A percentile compares a stretch with the other conserved stretches of the same genome.
Evolutionary conservation across 2,797 vertebrate species (phyloP).

Genomic region (Enteromius mattozi): DNA sequence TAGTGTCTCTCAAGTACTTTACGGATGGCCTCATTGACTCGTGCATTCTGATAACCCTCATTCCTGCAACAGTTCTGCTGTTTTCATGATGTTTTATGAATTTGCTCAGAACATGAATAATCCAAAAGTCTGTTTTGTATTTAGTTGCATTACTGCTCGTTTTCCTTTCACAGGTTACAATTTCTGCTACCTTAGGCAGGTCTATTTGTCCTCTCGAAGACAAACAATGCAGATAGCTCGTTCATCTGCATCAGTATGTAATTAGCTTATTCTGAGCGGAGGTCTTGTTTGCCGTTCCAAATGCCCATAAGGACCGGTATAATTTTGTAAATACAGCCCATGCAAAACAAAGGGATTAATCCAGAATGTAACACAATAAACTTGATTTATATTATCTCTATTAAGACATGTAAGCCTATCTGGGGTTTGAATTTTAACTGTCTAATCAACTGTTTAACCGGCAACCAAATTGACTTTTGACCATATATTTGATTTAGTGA

Average conservation of each 20-base stretch:
- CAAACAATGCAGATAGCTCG: constrained; percentile 24
- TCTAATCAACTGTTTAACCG: not conserved
- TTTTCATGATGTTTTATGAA: constrained; percentile 5
- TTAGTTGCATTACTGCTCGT: not conserved
- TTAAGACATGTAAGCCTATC: not conserved
- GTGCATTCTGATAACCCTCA: constrained; percentile 49
- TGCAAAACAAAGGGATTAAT: constrained; percentile 11
- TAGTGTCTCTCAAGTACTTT: constrained; percentile 43
- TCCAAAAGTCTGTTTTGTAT: not conserved
- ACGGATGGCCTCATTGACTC: constrained; percentile 50
- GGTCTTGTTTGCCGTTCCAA: constrained; percentile 28
- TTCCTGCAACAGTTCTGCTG: constrained; percentile 14
- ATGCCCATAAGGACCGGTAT: constrained; percentile 19
- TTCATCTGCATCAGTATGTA: constrained; percentile 39
- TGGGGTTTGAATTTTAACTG: not conserved
- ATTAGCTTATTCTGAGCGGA: constrained; percentile 23
- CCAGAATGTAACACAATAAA: constrained; percentile 26
- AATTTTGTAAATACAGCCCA: constrained; percentile 26
- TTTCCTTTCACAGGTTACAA: constrained; percentile 6
- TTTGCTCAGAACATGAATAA: constrained; percentile 6
- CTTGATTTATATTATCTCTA: not conserved
- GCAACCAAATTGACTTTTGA: not conserved
- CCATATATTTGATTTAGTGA: not conserved
- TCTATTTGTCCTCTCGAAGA: constrained; percentile 35
- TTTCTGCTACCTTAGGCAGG: constrained; percentile 25